phyloP scores from a whole-genome alignment of 2,113 vertebrate species.

The Phalacrocorax brasilianus region DNA sequence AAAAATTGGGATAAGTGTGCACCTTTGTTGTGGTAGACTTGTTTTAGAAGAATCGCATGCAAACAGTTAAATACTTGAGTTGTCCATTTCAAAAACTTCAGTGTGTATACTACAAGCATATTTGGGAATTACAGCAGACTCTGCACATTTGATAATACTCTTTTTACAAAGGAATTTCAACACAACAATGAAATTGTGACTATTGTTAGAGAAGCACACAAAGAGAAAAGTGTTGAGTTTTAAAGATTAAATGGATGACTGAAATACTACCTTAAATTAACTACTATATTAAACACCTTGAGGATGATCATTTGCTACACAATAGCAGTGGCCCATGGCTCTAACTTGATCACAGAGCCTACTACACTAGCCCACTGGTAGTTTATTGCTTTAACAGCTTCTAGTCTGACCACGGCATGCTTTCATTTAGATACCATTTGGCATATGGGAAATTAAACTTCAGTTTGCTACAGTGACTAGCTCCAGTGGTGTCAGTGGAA shows the following conservation, averaged over 20 bases:
- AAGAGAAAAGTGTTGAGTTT: neutral
- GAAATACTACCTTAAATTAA: neutral
- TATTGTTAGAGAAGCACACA: neutral
- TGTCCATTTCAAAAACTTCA: neutral
- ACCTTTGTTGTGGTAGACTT: neutral
- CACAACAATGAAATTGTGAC: neutral
- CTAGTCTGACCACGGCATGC: neutral
- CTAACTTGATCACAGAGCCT: neutral
- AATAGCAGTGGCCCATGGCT: neutral
- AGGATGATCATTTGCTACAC: neutral
- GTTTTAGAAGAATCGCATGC: neutral
- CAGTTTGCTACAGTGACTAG: neutral
- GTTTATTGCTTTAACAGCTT: neutral
- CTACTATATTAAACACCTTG: neutral
- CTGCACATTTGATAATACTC: neutral
- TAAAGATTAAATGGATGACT: neutral
- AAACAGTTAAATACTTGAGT: neutral
- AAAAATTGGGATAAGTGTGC: fast-evolving
- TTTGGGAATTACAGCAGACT: neutral
- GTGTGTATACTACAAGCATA: neutral
- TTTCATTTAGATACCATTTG: neutral
- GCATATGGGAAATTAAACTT: neutral
- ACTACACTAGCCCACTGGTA: neutral
- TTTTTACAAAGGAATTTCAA: neutral
- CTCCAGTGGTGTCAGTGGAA: neutral